Evolutionary conservation across 2,113 vertebrate genomes (phyloP), one percentile per base, ranked within the genome.

Genomic region (Myotis brandtii): DNA sequence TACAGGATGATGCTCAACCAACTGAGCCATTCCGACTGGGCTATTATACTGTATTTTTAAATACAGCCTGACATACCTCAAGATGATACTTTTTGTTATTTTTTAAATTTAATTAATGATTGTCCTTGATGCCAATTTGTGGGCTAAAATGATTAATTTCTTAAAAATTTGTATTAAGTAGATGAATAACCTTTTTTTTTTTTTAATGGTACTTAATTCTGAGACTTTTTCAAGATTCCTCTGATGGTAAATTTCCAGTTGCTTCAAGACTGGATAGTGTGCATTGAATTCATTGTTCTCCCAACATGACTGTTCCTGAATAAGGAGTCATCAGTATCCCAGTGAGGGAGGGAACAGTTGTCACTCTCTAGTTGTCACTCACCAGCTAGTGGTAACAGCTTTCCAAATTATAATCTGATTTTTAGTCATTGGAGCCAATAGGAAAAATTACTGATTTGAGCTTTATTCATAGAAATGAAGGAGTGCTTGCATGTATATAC

Each of bases 171-270:
- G 67, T 89, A 75, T 76, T 76, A 89, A 75, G 66, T 85, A 73
- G 50, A 59, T 94, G 54, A 77, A 84, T 84, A 91, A 86, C 37
- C 52, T 56, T 9, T 95, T 95, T 72, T 75, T 88, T 95, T 91
- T 46, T 52, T 9, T 9, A 46, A 87, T 89, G 64, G 69, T 94
- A 85, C 52, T 84, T 90, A 70, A 83, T 92, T 86, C 73, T 87
- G 56, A 76, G 54, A 17, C 52, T 80, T 88, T 81, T 86, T 80
- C 67, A 88, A 76, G 72, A 85, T 91, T 67, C 17, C 66, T 86
- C 30, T 88, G n/a, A 48, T 59, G 50, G 62, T 80, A 43, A 46
- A 92, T 84, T 85, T 90, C 81, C 52, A 84, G 52, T 81, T 77
- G 52, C 48, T 92, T 82, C 32, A 62, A 86, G 82, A 25, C 80